Evolutionary conservation across 2,113 vertebrate genomes (phyloP).

Genomic region (Pachycephala philippinensis): DNA sequence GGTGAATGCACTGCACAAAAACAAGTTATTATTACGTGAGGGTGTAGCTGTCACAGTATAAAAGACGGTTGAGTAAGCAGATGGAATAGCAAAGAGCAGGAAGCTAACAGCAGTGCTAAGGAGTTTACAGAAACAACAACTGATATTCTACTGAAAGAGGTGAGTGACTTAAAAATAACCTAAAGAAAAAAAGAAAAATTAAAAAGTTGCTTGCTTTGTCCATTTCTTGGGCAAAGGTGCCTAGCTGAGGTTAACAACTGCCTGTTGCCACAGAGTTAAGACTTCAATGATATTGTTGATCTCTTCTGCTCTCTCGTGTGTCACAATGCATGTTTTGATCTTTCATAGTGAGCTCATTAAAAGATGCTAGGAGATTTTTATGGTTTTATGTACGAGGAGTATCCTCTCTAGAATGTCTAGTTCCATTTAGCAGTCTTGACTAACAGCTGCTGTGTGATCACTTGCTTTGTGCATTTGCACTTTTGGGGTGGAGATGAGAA

Average conservation of each 20-base stretch:
- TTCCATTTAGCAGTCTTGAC: not conserved
- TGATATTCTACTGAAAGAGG: not conserved
- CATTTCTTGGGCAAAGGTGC: not conserved
- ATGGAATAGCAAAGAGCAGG: not conserved
- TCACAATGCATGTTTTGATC: not conserved
- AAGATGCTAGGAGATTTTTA: not conserved
- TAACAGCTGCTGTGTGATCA: not conserved
- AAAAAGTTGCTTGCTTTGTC: not conserved
- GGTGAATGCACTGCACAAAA: not conserved
- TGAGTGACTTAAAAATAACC: not conserved
- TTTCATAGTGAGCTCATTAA: not conserved
- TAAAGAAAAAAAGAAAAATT: not conserved
- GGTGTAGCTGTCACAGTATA: slow-evolving; percentile 48
- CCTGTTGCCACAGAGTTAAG: not conserved
- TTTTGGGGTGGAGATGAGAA: not conserved
- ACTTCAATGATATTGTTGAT: not conserved
- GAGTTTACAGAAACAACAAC: not conserved
- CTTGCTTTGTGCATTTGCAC: not conserved
- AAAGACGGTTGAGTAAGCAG: slow-evolving; percentile 43
- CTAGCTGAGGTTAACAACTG: not conserved
- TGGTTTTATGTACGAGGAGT: not conserved
- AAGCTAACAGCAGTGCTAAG: not conserved
- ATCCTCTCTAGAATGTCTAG: not conserved
- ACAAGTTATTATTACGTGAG: slow-evolving; percentile 14
- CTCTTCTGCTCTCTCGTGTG: not conserved